Evolutionary conservation across 2,888 invertebrate genomes (phyloP), one percentile per base, ranked within the genome.

Genomic region (Melieria crassipennis): DNA sequence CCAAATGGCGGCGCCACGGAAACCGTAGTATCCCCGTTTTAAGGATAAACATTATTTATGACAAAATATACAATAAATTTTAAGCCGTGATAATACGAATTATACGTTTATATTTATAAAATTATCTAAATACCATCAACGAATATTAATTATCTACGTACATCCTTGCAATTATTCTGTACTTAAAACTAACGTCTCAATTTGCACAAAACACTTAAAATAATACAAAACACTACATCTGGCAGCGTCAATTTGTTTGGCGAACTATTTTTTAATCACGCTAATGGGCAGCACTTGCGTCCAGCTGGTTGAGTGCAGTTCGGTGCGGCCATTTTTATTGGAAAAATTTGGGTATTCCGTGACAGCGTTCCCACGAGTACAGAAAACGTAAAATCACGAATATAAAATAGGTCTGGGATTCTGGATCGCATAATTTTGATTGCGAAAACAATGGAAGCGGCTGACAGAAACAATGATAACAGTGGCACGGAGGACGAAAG

Each of bases 381-480:
- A 63, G 62, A 11, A 69, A 63, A 6, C 61, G 43, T 30, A 11
- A 69, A 69, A 69, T 69, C 56, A 69, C 63, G 56, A 47, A 52
- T 30, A 55, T 68, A 0, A 13, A 3, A 50, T 43, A 13, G 11
- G n/a, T 50, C 55, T 61, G 55, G 52, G 46, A 55, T 69, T 62
- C 9, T 7, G 45, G 7, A 13, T 16, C 10, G 11, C 42, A 47
- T 52, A 56, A 55, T 52, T 13, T 13, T 52, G 13, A 11, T 52
- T 7, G 13, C 5, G 7, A 7, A 52, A 13, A 30, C 30, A 30
- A 30, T 30, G 30, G 30, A 30, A 30, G 30, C 30, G 30, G 2
- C 1, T 30, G 30, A 30, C 30, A 30, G 9, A 55, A 7, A 30
- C n/a, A 47, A 66, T 30, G 11, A 58, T 57, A 47, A 58, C 46